phyloP scores from a whole-genome alignment of 2,888 invertebrate species.

The Eupithecia dodoneata region DNA sequence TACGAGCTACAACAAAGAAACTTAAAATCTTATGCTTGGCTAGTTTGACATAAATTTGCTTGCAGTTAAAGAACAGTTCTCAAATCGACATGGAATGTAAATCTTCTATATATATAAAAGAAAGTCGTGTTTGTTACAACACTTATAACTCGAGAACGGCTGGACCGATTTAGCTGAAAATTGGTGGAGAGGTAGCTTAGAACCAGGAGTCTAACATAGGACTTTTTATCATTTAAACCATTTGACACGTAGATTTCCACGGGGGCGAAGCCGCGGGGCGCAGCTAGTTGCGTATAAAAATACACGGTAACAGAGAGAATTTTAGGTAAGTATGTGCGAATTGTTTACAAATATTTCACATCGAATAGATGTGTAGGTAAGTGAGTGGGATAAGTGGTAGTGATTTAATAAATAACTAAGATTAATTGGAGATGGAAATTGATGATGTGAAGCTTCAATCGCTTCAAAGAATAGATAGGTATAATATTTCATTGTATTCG shows the following conservation, averaged over 20 bases:
- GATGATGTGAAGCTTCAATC: neutral
- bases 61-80: neutral
- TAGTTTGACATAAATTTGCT: neutral
- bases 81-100: neutral
- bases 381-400: neutral
- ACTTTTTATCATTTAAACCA: too few relatives aligned
- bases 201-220: too few relatives aligned
- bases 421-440: constrained; percentile 19
- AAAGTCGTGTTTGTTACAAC: too few relatives aligned
- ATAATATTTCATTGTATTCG: too few relatives aligned
- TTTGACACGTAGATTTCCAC: too few relatives aligned
- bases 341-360: neutral
- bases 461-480: neutral
- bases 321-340: neutral
- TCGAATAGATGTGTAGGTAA: neutral
- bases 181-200: too few relatives aligned
- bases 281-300: neutral
- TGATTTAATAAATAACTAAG: neutral
- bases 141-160: too few relatives aligned
- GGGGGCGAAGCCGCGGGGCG: too few relatives aligned
- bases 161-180: too few relatives aligned
- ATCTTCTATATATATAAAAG: too few relatives aligned
- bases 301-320: neutral
- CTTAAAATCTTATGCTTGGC: neutral
- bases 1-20: neutral